Base-by-base conservation (phyloP, 2,888 invertebrate species). In the Drosophila stalkeri region DNA sequence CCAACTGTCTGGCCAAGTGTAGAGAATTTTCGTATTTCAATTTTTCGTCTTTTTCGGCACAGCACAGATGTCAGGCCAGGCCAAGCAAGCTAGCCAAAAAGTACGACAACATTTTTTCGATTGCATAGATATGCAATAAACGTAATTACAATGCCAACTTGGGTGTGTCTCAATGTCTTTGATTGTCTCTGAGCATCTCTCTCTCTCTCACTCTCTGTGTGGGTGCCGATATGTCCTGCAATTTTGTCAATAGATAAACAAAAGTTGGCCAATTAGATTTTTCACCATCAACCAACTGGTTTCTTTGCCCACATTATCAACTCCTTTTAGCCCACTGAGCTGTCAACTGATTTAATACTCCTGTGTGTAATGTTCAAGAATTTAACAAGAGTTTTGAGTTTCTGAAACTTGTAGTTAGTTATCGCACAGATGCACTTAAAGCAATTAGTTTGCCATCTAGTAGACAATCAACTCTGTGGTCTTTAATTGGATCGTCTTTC, bases 121-220 rank as follows among this genome's bases (percentile, higher is more conserved):
- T 37, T 56, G 63, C 55, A 61, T 51, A 51, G 55, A 72, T 74
- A 74, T 71, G 81, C 81, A 86, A 81, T 87, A 80, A 85, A 75
- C 76, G 71, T 81, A 86, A 88, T 86, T 86, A 83, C 83, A 83
- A 86, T 78, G 78, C 72, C 64, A 66, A 51, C 52, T 64, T 66
- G 41, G 31, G 7, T 41, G 49, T 33, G 49, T 33, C 49, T 18
- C 49, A 51, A 49, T 49, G 49, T 31, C 27, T 31, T 3, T 47
- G n/a, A 23, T 23, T 54, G 18, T 14, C 12, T 18, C 3, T 37
- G 20, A 46, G 23, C 16, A 35, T 46, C 46, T 55, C 64, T 56
- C 35, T 62, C 51, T 62, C 31, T 62, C 57, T 60, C 39, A 16
- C 6, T 46, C 46, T 55, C 62, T 62, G 27, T 52, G 16, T 31